phyloP scores from a whole-genome alignment of 1,140 invertebrate genomes.

The Lepidurus packardi region DNA sequence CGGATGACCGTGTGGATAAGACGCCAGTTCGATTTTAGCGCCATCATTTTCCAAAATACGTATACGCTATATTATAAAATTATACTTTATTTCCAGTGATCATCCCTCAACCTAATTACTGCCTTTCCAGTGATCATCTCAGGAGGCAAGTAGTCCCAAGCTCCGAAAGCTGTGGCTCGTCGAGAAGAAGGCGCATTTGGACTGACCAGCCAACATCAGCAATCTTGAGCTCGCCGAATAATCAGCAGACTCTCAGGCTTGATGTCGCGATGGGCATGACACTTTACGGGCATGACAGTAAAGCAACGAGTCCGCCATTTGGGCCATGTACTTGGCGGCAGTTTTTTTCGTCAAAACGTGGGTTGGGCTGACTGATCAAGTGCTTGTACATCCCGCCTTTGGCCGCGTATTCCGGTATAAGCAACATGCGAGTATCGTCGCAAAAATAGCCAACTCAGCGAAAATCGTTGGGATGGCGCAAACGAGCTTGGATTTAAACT shows the following conservation, averaged over 20 bases:
- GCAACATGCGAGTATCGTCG: constrained; percentile 55
- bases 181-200: constrained; percentile 83
- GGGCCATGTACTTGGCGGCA: constrained; percentile 71
- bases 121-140: too few species aligned
- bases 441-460: constrained; percentile 60
- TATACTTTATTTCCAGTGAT: too few species aligned
- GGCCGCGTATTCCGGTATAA: constrained; percentile 59
- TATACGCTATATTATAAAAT: too few species aligned
- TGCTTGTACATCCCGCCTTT: constrained; percentile 56
- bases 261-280: constrained; percentile 90
- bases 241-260: constrained; percentile 92
- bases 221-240: constrained; percentile 81
- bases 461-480: constrained; percentile 60
- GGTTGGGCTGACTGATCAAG: constrained; percentile 42
- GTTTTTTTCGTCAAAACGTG: constrained; percentile 42
- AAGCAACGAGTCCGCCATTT: constrained; percentile 79
- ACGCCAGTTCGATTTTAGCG: too few species aligned
- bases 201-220: constrained; percentile 98
- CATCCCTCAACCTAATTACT: too few species aligned
- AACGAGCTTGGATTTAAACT: constrained; percentile 85
- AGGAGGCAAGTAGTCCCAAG: constrained; percentile 88
- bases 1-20: too few species aligned
- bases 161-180: constrained; percentile 87
- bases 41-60: too few species aligned
- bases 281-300: constrained; percentile 93